Evolutionary conservation across 35 echinoderm and acorn worm species (phyloP).

Genomic region (Stichopus chloronotus): DNA sequence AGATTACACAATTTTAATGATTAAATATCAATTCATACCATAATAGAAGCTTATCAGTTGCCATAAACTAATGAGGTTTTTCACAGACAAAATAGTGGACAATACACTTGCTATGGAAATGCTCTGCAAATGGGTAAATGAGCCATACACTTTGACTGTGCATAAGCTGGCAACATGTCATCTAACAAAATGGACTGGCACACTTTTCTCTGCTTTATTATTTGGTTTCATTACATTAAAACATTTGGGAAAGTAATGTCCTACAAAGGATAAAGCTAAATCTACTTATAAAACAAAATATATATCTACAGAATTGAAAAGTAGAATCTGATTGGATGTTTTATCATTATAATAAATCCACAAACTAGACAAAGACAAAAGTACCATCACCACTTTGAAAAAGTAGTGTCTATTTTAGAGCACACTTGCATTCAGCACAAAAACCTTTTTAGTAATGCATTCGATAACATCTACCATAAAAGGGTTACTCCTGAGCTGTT

Average conservation of each 20-base stretch:
- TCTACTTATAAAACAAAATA: neutral
- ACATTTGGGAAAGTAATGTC: neutral
- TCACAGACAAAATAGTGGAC: neutral
- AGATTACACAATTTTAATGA: neutral
- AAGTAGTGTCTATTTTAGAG: neutral
- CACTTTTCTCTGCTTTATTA: neutral
- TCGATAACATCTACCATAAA: neutral
- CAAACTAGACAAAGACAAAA: neutral
- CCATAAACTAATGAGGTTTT: neutral
- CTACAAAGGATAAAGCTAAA: neutral
- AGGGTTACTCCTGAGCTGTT: neutral
- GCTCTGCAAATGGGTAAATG: neutral
- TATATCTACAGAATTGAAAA: neutral
- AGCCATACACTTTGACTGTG: neutral
- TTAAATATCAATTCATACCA: neutral
- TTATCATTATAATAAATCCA: neutral
- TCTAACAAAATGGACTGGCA: neutral
- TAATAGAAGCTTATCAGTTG: neutral
- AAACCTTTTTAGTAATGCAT: neutral
- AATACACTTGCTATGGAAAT: neutral
- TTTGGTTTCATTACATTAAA: neutral
- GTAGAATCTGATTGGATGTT: neutral
- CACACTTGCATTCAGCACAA: neutral
- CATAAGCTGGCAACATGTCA: neutral
- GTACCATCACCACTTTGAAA: neutral